phyloP scores from a whole-genome alignment of 1,140 invertebrate species.

The Leptonema lineaticorne region DNA sequence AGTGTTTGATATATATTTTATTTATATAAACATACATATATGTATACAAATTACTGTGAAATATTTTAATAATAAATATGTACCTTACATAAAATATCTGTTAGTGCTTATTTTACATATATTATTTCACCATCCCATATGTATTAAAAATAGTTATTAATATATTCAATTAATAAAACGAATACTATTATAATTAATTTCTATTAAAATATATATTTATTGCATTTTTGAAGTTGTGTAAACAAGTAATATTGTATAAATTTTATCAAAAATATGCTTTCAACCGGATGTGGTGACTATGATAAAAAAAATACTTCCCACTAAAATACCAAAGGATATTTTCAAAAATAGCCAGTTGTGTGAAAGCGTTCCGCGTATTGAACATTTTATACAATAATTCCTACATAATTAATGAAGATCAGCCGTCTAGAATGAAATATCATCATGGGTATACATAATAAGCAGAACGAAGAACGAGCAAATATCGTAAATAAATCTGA shows the following conservation, averaged over 20 bases:
- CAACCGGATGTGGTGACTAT: slow-evolving; percentile 21
- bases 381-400: neutral
- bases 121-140: too few relatives aligned
- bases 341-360: too few relatives aligned
- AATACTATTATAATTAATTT: neutral
- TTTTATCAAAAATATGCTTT: neutral
- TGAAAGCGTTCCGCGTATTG: neutral
- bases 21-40: neutral
- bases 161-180: neutral
- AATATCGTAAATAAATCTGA: neutral
- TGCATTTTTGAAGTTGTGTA: neutral
- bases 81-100: slow-evolving; percentile 7
- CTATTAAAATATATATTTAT: neutral
- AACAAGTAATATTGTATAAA: neutral
- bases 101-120: too few relatives aligned
- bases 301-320: slow-evolving; percentile 13
- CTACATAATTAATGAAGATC: too few relatives aligned
- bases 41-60: neutral
- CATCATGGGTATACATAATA: neutral
- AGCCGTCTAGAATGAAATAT: too few relatives aligned
- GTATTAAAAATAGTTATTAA: too few relatives aligned
- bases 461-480: neutral
- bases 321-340: too few relatives aligned
- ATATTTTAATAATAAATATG: slow-evolving; percentile 8
- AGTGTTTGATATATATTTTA: neutral